Evolutionary conservation across 2,113 vertebrate genomes (phyloP).

Genomic region (Leucoraja erinaceus): DNA sequence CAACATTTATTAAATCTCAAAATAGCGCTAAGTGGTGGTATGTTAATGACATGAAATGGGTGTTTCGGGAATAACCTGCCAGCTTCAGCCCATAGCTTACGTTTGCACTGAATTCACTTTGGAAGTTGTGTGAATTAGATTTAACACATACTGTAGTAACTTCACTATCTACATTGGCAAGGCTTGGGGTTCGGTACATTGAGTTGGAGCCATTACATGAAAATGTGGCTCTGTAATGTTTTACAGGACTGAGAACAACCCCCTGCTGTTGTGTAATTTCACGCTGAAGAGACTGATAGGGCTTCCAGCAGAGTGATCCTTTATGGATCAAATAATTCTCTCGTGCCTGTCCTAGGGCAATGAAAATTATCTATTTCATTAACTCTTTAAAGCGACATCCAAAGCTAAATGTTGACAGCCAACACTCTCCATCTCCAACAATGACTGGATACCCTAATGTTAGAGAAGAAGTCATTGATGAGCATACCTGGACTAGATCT

Average conservation of each 20-base stretch:
- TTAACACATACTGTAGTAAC: slow-evolving; percentile 11
- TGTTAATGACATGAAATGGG: not conserved
- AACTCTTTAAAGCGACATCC: slow-evolving; percentile 34
- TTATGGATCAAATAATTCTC: slow-evolving; percentile 72
- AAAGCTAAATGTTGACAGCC: slow-evolving; percentile 13
- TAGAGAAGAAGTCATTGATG: not conserved
- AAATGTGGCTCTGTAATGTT: slow-evolving; percentile 54
- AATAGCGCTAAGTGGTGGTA: not conserved
- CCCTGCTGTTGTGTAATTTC: slow-evolving; percentile 71
- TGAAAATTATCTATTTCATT: slow-evolving; percentile 39
- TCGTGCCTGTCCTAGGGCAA: slow-evolving; percentile 34
- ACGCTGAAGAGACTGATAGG: slow-evolving; percentile 67
- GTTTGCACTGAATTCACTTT: not conserved
- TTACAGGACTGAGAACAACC: slow-evolving; percentile 58
- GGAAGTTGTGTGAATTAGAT: not conserved
- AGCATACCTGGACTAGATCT: not conserved
- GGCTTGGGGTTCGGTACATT: slow-evolving; percentile 31
- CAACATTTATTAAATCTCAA: slow-evolving; percentile 8
- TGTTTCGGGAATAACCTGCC: not conserved
- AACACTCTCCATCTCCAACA: not conserved
- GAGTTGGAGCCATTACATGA: slow-evolving; percentile 36
- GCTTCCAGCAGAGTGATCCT: slow-evolving; percentile 69
- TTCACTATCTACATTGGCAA: slow-evolving; percentile 15
- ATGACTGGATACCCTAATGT: not conserved
- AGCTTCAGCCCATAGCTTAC: not conserved